Base-by-base conservation (phyloP, 2,797 vertebrate genomes). In the Sebastes taczanowskii region DNA sequence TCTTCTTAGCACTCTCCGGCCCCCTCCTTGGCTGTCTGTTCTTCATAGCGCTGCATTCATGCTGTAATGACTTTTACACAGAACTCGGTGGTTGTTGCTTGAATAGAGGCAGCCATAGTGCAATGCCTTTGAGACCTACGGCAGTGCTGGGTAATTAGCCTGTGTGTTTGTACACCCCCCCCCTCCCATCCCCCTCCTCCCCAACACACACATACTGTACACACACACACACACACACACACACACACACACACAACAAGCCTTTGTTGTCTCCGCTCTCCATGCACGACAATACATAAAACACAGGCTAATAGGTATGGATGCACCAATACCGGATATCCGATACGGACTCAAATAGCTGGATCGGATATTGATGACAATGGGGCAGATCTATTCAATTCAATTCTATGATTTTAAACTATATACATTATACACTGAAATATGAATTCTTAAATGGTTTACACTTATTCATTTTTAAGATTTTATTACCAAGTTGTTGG, bases 61-160 rank as follows among this genome's bases (percentile, higher is more conserved):
- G 84, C 88, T 92, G 92, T 95, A 95, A 96, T 96, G 92, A 93
- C 94, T 96, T 94, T 96, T 94, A 91, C 91, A 93, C 91, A 90
- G 90, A 91, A 93, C 89, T 93, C 87, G 64, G 64, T 87, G 87
- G 85, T 92, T 89, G 86, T 86, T 93, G 92, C 93, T 88, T 92
- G 93, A 95, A 92, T 90, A 91, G 88, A 89, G 81, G 90, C 88
- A 92, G 93, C 91, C 91, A 92, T 89, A 94, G 93, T 92, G 93
- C 89, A 91, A 92, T 93, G 92, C 96, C 93, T 95, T 68, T 65
- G 95, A 95, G 95, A 95, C 89, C 94, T 80, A 90, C 90, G 84
- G 95, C 94, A 82, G 93, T 85, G 91, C 88, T 79, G 91, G 93
- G 85, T 94, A 95, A 96, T 94, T 95, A 96, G 93, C 92, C 92